These are phyloP conservation scores for Bombus confusus DNA, from an alignment of 1,140 invertebrate genomes.

Conservation along the genomic window DNA sequence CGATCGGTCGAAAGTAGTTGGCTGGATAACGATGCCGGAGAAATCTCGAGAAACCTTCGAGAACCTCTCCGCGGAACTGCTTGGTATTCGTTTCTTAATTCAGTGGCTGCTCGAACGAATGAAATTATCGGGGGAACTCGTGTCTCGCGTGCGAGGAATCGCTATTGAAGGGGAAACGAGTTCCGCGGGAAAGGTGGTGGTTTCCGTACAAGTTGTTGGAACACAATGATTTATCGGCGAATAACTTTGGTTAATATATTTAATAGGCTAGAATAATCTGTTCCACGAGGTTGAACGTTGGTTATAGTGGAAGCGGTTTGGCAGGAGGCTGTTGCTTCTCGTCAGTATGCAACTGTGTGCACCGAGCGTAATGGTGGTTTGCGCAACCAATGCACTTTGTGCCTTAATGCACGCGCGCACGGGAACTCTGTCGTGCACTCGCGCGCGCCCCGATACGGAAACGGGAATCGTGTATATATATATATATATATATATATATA, in stretches of 20 bases:
- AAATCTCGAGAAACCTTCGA: not conserved
- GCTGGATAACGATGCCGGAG: not conserved
- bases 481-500: too few relatives aligned
- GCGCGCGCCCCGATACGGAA: not conserved
- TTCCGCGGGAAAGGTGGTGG: not conserved
- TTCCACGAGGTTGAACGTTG: not conserved
- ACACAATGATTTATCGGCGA: conserved; percentile 21
- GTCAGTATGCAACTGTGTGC: conserved; percentile 7
- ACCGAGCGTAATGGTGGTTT: conserved; percentile 53
- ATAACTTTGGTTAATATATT: not conserved
- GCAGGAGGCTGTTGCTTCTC: not conserved
- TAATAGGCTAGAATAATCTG: conserved; percentile 12
- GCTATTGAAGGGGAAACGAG: too few relatives aligned
- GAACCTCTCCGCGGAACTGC: not conserved
- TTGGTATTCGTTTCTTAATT: not conserved
- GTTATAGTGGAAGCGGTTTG: conserved; percentile 4
- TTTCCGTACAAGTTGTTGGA: not conserved
- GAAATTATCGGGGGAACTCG: not conserved
- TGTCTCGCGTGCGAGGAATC: not conserved
- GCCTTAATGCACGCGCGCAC: conserved; percentile 43
- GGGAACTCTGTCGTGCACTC: too few relatives aligned
- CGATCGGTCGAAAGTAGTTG: not conserved
- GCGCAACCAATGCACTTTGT: conserved; percentile 63
- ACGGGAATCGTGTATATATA: not conserved
- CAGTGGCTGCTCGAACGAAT: not conserved